Conservation (phyloP, 2,888 invertebrate species). For the Athalia cordata region DNA sequence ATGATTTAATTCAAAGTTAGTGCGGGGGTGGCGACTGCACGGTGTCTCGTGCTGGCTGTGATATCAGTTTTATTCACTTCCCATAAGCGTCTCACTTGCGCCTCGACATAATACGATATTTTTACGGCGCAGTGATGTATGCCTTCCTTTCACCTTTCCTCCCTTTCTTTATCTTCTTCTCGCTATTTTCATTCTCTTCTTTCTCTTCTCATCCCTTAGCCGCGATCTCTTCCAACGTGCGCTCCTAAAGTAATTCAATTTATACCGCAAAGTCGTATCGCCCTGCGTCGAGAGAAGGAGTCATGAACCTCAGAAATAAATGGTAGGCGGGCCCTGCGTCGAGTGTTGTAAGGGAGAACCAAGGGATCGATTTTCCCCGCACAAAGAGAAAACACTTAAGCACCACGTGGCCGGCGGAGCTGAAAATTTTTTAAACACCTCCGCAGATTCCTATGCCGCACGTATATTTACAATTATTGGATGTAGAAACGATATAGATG, state of each 20-base stretch:
- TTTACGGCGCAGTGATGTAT: slow-evolving; percentile 11
- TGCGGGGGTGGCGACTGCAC: not conserved
- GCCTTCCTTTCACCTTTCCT: not conserved
- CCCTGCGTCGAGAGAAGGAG: slow-evolving; percentile 29
- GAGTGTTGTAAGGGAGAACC: not conserved
- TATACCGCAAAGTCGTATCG: slow-evolving; percentile 35
- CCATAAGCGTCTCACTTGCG: slow-evolving; percentile 18
- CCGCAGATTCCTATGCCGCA: not conserved
- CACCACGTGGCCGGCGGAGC: not conserved
- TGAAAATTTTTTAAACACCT: not conserved
- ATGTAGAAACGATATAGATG: too few species aligned
- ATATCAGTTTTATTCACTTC: slow-evolving; percentile 21
- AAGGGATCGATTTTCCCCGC: slow-evolving; percentile 22
- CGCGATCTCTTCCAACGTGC: slow-evolving; percentile 1
- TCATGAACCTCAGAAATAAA: slow-evolving; percentile 30
- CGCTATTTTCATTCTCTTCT: too few species aligned
- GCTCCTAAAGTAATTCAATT: slow-evolving; percentile 35
- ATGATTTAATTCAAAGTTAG: slow-evolving; percentile 6
- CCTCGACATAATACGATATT: slow-evolving; percentile 7
- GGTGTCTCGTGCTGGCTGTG: not conserved
- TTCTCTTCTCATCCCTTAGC: not conserved
- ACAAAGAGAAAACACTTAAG: slow-evolving; percentile 29
- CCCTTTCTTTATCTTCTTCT: too few species aligned
- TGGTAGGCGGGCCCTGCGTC: slow-evolving; percentile 13
- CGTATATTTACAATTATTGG: not conserved